These are phyloP conservation scores for Drosophila differens DNA, from an alignment of 2,888 invertebrate species.

Conservation along the genomic window DNA sequence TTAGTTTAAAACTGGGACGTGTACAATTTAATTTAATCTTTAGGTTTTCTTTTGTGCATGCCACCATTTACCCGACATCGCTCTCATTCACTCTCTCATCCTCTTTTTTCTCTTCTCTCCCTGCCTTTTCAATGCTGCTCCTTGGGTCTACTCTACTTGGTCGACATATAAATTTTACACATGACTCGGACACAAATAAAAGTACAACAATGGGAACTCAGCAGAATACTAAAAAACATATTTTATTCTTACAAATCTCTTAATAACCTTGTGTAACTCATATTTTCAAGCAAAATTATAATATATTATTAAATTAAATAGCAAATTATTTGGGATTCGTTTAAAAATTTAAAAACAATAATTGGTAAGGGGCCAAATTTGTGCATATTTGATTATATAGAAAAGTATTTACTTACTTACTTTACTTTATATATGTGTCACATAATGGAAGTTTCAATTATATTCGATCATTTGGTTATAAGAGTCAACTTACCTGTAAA, in stretches of 20 bases:
- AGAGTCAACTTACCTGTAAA: conserved; percentile 47
- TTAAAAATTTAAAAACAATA: not conserved
- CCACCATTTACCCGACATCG: conserved; percentile 9
- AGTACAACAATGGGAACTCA: conserved; percentile 7
- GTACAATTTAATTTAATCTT: conserved; percentile 81
- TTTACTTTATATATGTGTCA: not conserved
- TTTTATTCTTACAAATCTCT: conserved; percentile 14
- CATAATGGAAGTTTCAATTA: not conserved
- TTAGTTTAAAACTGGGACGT: conserved; percentile 79
- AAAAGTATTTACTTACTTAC: conserved; percentile 18
- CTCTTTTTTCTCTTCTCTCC: not conserved
- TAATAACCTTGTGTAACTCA: not conserved
- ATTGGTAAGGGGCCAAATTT: not conserved
- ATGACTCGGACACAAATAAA: conserved; percentile 50
- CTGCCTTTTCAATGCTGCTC: not conserved
- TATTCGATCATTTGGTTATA: not conserved
- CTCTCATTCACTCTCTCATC: not conserved
- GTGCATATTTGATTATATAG: not conserved
- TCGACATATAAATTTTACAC: conserved; percentile 59
- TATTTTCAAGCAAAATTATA: not conserved
- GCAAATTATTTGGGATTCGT: not conserved
- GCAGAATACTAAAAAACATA: conserved; percentile 1
- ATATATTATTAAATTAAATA: not conserved
- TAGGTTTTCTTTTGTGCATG: conserved; percentile 62
- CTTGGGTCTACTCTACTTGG: conserved; percentile 24